These are phyloP conservation scores for Glaucopsyche alexis DNA, from an alignment of 2,888 invertebrate species.

Conservation along the genomic window DNA sequence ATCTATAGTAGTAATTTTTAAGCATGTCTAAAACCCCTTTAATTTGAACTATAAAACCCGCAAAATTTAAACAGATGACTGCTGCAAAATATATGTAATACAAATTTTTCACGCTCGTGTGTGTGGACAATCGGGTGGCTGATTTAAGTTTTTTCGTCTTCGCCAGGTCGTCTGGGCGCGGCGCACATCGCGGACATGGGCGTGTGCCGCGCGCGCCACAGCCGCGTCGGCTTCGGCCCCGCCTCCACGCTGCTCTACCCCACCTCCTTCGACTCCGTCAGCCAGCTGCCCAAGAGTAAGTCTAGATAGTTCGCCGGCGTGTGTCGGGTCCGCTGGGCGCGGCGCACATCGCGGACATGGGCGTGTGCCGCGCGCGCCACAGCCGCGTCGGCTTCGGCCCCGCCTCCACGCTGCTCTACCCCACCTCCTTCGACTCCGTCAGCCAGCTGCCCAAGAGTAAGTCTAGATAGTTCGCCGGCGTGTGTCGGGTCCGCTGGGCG, in stretches of 20 bases:
- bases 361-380: conserved; percentile 81
- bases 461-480: no score
- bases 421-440: conserved; percentile 62
- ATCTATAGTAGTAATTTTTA: no score
- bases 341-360: conserved; percentile 76
- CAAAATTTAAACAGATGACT: no score
- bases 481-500: conserved; percentile 60
- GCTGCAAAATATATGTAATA: no score
- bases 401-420: conserved; percentile 77
- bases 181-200: conserved; percentile 78
- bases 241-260: conserved; percentile 78
- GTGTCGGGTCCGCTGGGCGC: conserved; percentile 63
- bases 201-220: conserved; percentile 82
- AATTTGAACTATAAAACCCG: no score
- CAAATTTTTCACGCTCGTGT: not conserved
- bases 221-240: conserved; percentile 88
- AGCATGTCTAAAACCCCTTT: no score
- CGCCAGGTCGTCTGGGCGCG: conserved; percentile 57
- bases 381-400: conserved; percentile 89
- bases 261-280: conserved; percentile 61
- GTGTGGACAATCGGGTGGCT: no score
- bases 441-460: conserved; percentile 61
- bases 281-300: conserved; percentile 61
- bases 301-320: no score
- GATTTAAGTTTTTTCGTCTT: not conserved